Percentiles rank a stretch among this genome's conserved stretches.
Conservation (phyloP, 2,888 invertebrate species). For the Panzeria rudis region DNA sequence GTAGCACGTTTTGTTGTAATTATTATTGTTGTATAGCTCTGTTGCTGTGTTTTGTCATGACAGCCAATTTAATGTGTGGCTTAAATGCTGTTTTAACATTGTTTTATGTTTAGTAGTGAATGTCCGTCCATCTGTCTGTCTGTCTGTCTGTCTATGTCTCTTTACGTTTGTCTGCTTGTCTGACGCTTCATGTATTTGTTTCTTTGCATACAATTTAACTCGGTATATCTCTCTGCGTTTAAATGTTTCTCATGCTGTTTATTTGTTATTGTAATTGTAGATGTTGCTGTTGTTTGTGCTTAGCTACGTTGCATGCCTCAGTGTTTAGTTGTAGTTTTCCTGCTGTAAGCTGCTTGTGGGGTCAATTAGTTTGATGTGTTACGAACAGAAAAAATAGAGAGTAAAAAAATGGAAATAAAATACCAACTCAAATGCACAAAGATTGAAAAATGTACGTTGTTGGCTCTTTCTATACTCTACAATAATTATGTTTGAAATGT, state of each 20-base stretch:
- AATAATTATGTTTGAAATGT: slow-evolving; percentile 72
- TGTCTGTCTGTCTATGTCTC: neutral
- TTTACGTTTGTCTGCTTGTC: slow-evolving; percentile 22
- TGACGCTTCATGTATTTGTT: slow-evolving; percentile 30
- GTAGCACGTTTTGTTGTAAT: slow-evolving; percentile 73
- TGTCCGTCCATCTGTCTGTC: neutral
- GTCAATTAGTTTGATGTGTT: slow-evolving; percentile 74
- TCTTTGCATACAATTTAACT: slow-evolving; percentile 51
- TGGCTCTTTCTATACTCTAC: slow-evolving; percentile 50
- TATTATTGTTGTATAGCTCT: slow-evolving; percentile 70
- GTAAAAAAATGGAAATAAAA: slow-evolving; percentile 2
- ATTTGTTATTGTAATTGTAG: slow-evolving; percentile 58
- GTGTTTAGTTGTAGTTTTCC: slow-evolving; percentile 58
- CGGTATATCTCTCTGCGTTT: slow-evolving; percentile 43
- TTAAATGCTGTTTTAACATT: slow-evolving; percentile 71
- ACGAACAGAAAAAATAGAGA: slow-evolving; percentile 57
- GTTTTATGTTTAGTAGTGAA: slow-evolving; percentile 60
- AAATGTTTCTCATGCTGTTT: slow-evolving; percentile 66
- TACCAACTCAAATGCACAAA: slow-evolving; percentile 11
- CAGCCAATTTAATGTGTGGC: slow-evolving; percentile 72
- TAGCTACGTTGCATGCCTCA: slow-evolving; percentile 52
- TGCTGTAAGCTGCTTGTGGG: slow-evolving; percentile 73
- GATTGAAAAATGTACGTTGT: slow-evolving; percentile 34
- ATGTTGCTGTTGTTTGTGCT: slow-evolving; percentile 41
- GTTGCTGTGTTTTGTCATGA: slow-evolving; percentile 68